Percentiles rank a stretch among this genome's conserved stretches.
These are phyloP conservation scores for Haemorhous mexicanus DNA, from an alignment of 2,113 vertebrate species.

Conservation along the genomic window DNA sequence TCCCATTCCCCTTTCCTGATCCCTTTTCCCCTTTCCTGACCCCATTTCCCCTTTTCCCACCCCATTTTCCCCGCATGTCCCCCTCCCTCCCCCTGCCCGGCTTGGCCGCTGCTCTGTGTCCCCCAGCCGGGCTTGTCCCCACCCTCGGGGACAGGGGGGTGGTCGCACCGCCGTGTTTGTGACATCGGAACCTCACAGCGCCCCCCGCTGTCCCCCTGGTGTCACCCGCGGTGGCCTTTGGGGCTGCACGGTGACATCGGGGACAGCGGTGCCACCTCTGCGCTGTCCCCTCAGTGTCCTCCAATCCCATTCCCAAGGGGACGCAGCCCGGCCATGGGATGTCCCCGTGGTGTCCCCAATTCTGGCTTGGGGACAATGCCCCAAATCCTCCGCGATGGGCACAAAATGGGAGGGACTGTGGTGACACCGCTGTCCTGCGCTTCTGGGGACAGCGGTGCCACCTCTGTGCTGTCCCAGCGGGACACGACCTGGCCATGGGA, in stretches of 20 bases:
- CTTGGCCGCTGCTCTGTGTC: neutral
- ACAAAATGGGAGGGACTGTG: neutral
- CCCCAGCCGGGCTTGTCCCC: neutral
- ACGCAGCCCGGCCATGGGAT: no score
- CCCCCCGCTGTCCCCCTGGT: neutral
- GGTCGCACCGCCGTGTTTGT: neutral
- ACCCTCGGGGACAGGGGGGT: neutral
- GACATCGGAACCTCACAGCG: neutral
- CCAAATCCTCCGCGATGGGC: neutral
- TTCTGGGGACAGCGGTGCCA: no score
- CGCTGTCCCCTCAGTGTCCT: no score
- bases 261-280: no score
- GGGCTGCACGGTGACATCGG: neutral
- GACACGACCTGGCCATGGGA: neutral
- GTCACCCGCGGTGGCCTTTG: neutral
- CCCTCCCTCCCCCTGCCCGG: rapidly evolving
- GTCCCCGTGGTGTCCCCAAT: no score
- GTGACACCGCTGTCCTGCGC: no score
- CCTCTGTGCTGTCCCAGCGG: no score
- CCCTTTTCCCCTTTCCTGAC: no score
- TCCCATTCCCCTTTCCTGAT: no score
- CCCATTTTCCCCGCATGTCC: neutral
- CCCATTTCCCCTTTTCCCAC: neutral
- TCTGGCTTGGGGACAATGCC: no score
- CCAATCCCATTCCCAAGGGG: no score